These are phyloP conservation scores for Novumbra hubbsi DNA, from an alignment of 2,797 vertebrate species.

Conservation along the genomic window DNA sequence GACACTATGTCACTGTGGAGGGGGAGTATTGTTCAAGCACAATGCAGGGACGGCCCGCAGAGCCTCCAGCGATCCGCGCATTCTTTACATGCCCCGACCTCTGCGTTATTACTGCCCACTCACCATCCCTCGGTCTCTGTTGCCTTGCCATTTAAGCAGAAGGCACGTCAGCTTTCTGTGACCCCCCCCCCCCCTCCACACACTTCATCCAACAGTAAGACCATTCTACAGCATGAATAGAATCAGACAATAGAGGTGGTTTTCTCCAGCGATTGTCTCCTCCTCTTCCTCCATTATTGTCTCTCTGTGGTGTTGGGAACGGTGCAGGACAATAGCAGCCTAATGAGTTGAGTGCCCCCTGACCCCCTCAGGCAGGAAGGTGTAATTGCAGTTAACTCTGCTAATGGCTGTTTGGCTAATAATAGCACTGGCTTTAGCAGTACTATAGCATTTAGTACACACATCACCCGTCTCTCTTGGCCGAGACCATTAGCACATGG, in stretches of 20 bases:
- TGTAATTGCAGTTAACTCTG: slow-evolving; percentile 41
- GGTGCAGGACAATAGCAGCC: neutral
- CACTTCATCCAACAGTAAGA: slow-evolving; percentile 49
- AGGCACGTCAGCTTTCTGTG: slow-evolving; percentile 47
- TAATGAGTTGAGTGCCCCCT: slow-evolving; percentile 25
- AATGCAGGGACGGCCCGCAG: slow-evolving; percentile 20
- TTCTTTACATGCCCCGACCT: slow-evolving; percentile 53
- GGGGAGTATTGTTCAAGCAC: slow-evolving; percentile 19
- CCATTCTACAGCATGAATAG: slow-evolving; percentile 47
- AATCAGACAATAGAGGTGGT: slow-evolving; percentile 38
- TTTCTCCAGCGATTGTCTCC: slow-evolving; percentile 31
- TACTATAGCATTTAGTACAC: neutral
- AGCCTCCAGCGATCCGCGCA: slow-evolving; percentile 50
- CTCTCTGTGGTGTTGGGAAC: slow-evolving; percentile 26
- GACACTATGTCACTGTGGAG: slow-evolving; percentile 44
- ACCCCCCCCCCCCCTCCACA: slow-evolving; percentile 12
- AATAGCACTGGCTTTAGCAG: slow-evolving; percentile 48
- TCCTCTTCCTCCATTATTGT: slow-evolving; percentile 14
- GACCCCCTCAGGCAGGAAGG: slow-evolving; percentile 33
- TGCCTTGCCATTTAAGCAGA: slow-evolving; percentile 49
- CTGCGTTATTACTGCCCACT: slow-evolving; percentile 41
- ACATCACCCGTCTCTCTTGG: slow-evolving; percentile 28
- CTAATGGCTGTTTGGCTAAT: slow-evolving; percentile 37
- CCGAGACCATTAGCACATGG: slow-evolving; percentile 28
- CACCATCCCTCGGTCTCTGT: slow-evolving; percentile 36